Percentiles rank a stretch among this genome's conserved stretches.
Evolutionary conservation across 2,113 vertebrate genomes (phyloP).

Genomic region (Dolichallabes microphthalmus): DNA sequence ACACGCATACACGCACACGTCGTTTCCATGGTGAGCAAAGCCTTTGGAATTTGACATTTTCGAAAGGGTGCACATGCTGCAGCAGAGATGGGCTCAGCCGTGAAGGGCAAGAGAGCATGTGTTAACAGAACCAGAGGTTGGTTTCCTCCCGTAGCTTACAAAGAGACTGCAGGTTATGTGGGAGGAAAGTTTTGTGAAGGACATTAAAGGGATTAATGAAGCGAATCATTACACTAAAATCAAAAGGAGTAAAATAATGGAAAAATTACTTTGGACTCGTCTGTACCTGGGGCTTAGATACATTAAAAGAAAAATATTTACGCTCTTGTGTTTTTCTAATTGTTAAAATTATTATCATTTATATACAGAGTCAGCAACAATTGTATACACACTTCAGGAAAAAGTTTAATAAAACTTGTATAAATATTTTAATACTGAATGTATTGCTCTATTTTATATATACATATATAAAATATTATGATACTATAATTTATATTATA

Average conservation of each 20-base stretch:
- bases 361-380: neutral
- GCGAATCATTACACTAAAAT: neutral
- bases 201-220: constrained; percentile 27
- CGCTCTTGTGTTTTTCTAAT: neutral
- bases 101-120: constrained; percentile 39
- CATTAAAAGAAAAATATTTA: neutral
- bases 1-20: neutral
- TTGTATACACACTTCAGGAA: neutral
- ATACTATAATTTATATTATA: no score
- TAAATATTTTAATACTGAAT: no score
- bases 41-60: constrained; percentile 40
- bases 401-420: no score
- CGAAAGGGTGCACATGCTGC: neutral
- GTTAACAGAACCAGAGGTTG: constrained; percentile 33
- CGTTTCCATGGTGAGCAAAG: constrained; percentile 18
- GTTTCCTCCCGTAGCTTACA: constrained; percentile 33
- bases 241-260: neutral
- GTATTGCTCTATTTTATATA: no score
- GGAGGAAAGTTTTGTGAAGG: constrained; percentile 31
- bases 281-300: neutral
- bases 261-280: neutral
- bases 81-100: constrained; percentile 30
- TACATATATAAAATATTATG: no score
- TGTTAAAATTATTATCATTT: neutral
- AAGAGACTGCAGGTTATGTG: constrained; percentile 29